Evolutionary conservation across 2,797 vertebrate genomes (phyloP).

Genomic region (Myotis findleyi): DNA sequence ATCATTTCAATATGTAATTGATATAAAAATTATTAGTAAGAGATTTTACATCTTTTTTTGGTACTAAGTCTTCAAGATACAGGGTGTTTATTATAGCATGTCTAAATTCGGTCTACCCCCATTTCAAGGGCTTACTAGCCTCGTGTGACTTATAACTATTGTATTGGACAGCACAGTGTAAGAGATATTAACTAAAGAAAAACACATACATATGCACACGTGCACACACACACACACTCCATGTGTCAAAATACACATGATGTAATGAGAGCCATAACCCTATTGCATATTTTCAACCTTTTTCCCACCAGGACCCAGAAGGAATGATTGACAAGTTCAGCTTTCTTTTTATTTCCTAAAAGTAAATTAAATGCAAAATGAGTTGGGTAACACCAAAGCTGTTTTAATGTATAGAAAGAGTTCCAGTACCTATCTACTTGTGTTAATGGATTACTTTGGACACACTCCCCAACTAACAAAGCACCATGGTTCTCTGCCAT

Average conservation of each 20-base stretch:
- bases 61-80: conserved; percentile 10
- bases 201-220: not conserved
- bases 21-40: conserved; percentile 34
- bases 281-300: not conserved
- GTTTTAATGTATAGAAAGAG: not conserved
- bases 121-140: not conserved
- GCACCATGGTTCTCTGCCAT: not conserved
- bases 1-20: not conserved
- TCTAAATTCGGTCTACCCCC: not conserved
- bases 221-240: not conserved
- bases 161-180: not conserved
- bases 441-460: not conserved
- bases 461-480: not conserved
- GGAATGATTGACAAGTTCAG: not conserved
- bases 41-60: not conserved
- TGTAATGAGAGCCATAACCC: not conserved
- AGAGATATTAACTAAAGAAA: not conserved
- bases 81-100: not conserved
- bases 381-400: not conserved
- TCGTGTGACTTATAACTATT: not conserved
- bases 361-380: conserved; percentile 47
- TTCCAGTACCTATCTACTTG: not conserved
- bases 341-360: conserved; percentile 31
- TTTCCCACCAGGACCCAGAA: not conserved
- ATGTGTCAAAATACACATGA: not conserved